Base-by-base conservation (phyloP, 2,113 vertebrate species). In the Pygoscelis adeliae region DNA sequence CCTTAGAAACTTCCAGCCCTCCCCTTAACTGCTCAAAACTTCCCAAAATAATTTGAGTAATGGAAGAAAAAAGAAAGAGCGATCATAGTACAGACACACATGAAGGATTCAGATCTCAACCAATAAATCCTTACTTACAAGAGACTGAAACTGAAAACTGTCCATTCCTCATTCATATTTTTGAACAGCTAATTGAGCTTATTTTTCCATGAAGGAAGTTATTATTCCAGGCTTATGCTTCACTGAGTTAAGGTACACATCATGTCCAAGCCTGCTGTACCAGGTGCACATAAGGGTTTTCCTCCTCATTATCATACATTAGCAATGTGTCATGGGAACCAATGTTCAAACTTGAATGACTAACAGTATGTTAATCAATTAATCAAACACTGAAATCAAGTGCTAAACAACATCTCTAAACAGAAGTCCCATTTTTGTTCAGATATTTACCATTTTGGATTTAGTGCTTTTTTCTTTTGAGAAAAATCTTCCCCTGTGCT, bases 151-250 rank as follows among this genome's bases (percentile, higher is more conserved):
- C 14, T 36, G 83, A 72, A 56, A 92, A 36, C 70, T 79, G 61
- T 5, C 83, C 27, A 34, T 67, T 67, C 65, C 88, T 89, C 86
- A 32, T 50, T 70, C 30, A 27, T n/a, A 29, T 34, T 88, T 86
- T 22, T 70, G 29, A 95, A 46, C 70, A 93, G 84, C 62, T 85
- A 91, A 91, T 62, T 69, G 56, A 94, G 81, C 87, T 73, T 62
- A 15, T 73, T 96, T 96, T 94, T 72, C 74, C 83, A 76, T 67
- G 66, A 52, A 93, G 83, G 78, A 77, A 87, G 81, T 79, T 69
- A 47, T 84, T 91, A 89, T 83, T 94, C 53, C 93, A 83, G 66
- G 62, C 74, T 91, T 7, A 61, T 38, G 94, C 65, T 73, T 83
- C 52, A 26, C 0, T 79, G 81, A 42, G 55, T 59, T 32, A 18